Base-by-base conservation (phyloP, 2,113 vertebrate genomes). In the Aphyosemion australe region DNA sequence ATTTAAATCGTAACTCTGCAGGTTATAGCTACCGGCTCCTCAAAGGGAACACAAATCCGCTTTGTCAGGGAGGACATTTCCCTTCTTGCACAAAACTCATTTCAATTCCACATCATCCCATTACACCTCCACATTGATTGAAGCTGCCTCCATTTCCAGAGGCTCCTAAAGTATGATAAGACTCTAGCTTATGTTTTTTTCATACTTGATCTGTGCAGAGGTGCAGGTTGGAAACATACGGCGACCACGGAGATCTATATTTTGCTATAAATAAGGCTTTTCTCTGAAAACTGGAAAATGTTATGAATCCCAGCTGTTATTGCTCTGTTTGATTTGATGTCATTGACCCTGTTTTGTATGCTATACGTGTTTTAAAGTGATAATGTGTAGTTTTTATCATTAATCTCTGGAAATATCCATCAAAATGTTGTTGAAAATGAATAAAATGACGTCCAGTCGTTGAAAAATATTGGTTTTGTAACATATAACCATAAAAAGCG, bases 21-120 rank as follows among this genome's bases (percentile, higher is more conserved):
- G 62, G 74, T 83, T 83, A 68, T 61, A 80, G 54, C 71, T 50
- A 52, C 61, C 57, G 18, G 49, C 77, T 78, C 67, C 73, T 85
- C 83, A 78, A 72, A 60, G 72, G 79, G 66, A 80, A 67, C 76
- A 81, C 80, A 84, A 80, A 89, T 86, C 78, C 41, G 48, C 76
- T 86, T 89, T 82, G 78, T 84, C 85, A 71, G 77, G 60, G 72
- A 84, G 77, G 77, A 90, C 86, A 80, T 87, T 86, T 85, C 75
- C 76, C 76, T 61, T 71, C 58, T 77, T 76, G 60, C 63, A 61
- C 63, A 76, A 74, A 82, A 84, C 78, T 85, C 78, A 86, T 89
- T 89, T 82, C 71, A 69, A 73, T 88, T 84, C 74, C 81, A 83
- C 74, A 79, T 85, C 84, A 87, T 88, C 76, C 79, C 86, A 87